Base-by-base conservation (phyloP, 1,140 invertebrate genomes). In the Drosophila willistoni region DNA sequence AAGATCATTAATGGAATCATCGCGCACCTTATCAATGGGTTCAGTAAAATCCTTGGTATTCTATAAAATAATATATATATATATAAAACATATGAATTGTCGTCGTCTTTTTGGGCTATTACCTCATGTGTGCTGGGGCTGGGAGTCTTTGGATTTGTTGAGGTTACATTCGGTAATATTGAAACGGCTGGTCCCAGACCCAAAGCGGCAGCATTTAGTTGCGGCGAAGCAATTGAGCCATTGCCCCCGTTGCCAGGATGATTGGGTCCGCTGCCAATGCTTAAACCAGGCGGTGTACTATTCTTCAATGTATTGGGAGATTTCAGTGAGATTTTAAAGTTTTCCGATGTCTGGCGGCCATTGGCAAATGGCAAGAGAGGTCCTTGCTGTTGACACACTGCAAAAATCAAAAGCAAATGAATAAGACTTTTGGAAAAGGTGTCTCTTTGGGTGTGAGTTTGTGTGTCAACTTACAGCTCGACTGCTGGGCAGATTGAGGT, bases 1-100 rank as follows among this genome's bases (percentile, higher is more conserved):
- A 59, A 97, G 92, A 93, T 97, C 96, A 84, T 96, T 96, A n/a
- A 96, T 94, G 2, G 95, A 96, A 90, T 96, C 96, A 81, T 96
- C 95, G 86, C 96, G 96, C 92, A 96, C 95, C 84, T 96, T 96
- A 91, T 97, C 96, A 75, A 97, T 91, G 60, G 91, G 87, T 51
- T 93, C 92, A 3, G 92, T 92, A 57, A 92, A 91, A 66, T 94
- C 94, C 73, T 92, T 92, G 13, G 90, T 81, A 36, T 84, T 89
- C 91, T 92, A n/a, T 3, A 17, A 0, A 22, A 6, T 10, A 6
- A 29, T 22, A 55, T 33, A 9, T 25, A n/a, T n/a, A n/a, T n/a
- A n/a, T n/a, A n/a, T n/a, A n/a, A n/a, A n/a, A n/a, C n/a, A n/a
- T n/a, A n/a, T n/a, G n/a, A n/a, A 17, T 13, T 22, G 19, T 0